Base-by-base conservation (phyloP, 2,113 vertebrate species). In the Bubo scandiacus region DNA sequence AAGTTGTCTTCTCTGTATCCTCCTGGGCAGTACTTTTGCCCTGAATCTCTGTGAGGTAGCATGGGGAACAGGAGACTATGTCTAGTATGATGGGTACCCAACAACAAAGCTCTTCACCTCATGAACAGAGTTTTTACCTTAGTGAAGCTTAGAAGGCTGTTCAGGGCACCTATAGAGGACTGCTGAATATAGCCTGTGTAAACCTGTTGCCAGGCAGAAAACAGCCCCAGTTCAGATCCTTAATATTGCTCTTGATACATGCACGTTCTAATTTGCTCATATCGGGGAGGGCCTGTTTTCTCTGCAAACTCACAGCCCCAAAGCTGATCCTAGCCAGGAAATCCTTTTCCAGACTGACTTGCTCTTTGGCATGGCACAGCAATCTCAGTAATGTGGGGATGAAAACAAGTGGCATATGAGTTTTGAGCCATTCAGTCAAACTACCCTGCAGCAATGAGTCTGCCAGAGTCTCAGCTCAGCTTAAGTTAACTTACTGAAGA, bases 151-250 rank as follows among this genome's bases (percentile, higher is more conserved):
- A n/a, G 57, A 32, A 42, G 54, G 40, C 23, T 65, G 5, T 47
- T 80, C 11, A 66, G 36, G 42, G 14, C 26, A 42, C 42, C 40
- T 72, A 2, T 16, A 51, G 47, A 67, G 43, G 27, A 11, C 19
- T 1, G 0, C 14, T 66, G 38, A 81, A 66, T 58, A 36, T 4
- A 66, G 15, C 20, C 17, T 14, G 2, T 2, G 0, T 54, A 67
- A 79, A 36, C 34, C 36, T 61, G 10, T 70, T 68, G 20, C 34
- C 21, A 43, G 23, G 36, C 14, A n/a, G 84, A 38, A 70, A 91
- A 51, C 9, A 57, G 19, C 16, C 18, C 34, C 36, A 23, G 54
- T 70, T 55, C 63, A 72, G 23, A 34, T 40, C 40, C 20, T 57
- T 43, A 32, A 12, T 52, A 9, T 51, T 72, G 43, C 22, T 86